A percentile compares a stretch with the other conserved stretches of the same genome.
Evolutionary conservation across 2,797 vertebrate genomes (phyloP).

Genomic region (Poliocrania exsul): DNA sequence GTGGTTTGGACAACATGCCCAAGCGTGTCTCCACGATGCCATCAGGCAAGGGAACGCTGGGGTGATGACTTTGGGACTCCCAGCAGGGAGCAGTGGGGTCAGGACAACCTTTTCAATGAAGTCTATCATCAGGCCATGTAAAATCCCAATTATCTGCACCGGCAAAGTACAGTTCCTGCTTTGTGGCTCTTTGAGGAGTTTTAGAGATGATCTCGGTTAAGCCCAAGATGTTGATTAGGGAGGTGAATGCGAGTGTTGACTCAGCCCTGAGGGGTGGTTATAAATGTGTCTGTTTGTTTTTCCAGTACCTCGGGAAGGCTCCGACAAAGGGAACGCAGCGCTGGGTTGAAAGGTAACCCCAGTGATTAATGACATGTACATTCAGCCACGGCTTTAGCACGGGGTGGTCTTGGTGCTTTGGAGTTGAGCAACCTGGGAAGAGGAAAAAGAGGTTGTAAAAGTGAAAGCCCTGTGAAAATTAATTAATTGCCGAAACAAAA

Average conservation of each 20-base stretch:
- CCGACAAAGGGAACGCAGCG: constrained; percentile 58
- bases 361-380: constrained; percentile 70
- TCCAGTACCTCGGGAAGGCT: constrained; percentile 27
- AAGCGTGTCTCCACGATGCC: fast-evolving
- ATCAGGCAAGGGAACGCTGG: fast-evolving
- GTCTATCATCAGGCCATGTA: constrained; percentile 18
- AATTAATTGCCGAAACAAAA: constrained; percentile 8
- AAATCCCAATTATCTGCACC: background rate
- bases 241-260: constrained; percentile 54
- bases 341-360: constrained; percentile 64
- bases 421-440: constrained; percentile 36
- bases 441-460: background rate
- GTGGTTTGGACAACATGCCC: background rate
- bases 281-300: constrained; percentile 63
- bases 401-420: constrained; percentile 63
- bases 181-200: background rate
- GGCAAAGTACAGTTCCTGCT: background rate
- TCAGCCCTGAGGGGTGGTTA: constrained; percentile 51
- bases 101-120: background rate
- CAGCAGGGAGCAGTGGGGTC: background rate
- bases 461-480: background rate
- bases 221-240: constrained; percentile 39
- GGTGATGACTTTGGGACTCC: background rate
- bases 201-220: constrained; percentile 31
- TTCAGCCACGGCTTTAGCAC: constrained; percentile 47